Evolutionary conservation across 2,888 invertebrate species (phyloP).

Genomic region (Malacosoma neustria): DNA sequence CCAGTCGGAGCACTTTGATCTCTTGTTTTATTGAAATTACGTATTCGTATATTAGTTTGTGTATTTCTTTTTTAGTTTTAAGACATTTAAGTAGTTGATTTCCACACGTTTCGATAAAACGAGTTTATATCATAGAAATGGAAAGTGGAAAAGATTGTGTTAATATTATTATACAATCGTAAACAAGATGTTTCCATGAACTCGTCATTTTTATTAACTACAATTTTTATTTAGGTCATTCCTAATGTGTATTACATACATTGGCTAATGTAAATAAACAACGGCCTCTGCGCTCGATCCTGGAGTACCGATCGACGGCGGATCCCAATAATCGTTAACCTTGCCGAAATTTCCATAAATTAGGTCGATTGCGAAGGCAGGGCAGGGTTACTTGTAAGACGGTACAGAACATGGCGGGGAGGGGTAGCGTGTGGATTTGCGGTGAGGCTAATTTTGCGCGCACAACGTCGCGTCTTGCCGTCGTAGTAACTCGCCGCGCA

Average conservation of each 20-base stretch:
- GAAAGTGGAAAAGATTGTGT: too few relatives aligned
- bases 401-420: conserved; percentile 31
- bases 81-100: too few relatives aligned
- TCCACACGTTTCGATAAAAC: too few relatives aligned
- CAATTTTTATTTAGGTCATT: conserved; percentile 24
- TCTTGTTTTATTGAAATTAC: too few relatives aligned
- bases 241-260: conserved; percentile 18
- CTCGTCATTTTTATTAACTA: too few relatives aligned
- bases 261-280: conserved; percentile 26
- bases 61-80: too few relatives aligned
- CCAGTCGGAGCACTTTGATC: too few relatives aligned
- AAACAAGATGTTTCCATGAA: too few relatives aligned
- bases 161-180: too few relatives aligned
- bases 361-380: conserved; percentile 57
- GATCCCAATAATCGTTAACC: conserved; percentile 1
- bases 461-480: conserved; percentile 63
- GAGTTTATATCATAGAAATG: too few relatives aligned
- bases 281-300: conserved; percentile 9
- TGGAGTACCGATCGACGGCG: background rate
- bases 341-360: conserved; percentile 39
- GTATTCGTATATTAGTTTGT: too few relatives aligned
- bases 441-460: conserved; percentile 56
- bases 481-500: conserved; percentile 34
- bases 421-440: conserved; percentile 42
- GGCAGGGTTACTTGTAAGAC: conserved; percentile 50